Percentiles rank a stretch among this genome's conserved stretches.
These are phyloP conservation scores for Thecocarcelia acutangulata DNA, from an alignment of 2,888 invertebrate genomes.

Conservation along the genomic window DNA sequence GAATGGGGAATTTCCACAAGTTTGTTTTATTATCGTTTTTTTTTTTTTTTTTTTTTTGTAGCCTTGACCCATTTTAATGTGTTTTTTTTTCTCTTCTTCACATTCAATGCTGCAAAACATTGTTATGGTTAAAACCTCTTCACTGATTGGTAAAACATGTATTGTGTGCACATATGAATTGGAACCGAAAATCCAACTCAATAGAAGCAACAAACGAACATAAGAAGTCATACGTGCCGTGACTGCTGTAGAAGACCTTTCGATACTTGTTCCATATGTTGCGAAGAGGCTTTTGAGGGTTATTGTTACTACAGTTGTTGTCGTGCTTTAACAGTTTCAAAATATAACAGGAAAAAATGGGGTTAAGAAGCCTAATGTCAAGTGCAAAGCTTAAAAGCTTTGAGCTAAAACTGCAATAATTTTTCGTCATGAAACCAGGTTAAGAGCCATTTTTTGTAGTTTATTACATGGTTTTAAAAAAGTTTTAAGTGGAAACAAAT, in stretches of 20 bases:
- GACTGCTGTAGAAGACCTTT: conserved; percentile 52
- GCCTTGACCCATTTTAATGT: conserved; percentile 64
- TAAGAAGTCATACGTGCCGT: conserved; percentile 59
- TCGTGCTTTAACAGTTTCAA: conserved; percentile 20
- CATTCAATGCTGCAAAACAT: conserved; percentile 16
- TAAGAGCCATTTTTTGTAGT: not conserved
- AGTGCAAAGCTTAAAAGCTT: conserved; percentile 42
- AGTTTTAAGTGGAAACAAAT: too few species aligned
- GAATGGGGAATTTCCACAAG: conserved; percentile 55
- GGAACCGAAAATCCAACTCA: conserved; percentile 22
- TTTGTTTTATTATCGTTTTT: conserved; percentile 29
- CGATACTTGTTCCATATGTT: conserved; percentile 54
- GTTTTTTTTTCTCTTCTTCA: not conserved
- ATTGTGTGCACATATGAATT: conserved; percentile 24
- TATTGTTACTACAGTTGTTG: conserved; percentile 25
- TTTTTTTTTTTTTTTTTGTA: not conserved
- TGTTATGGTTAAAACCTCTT: conserved; percentile 38
- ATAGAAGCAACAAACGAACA: conserved; percentile 14
- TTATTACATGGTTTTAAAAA: too few species aligned
- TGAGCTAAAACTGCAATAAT: not conserved
- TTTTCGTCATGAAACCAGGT: not conserved
- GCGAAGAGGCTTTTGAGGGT: conserved; percentile 46
- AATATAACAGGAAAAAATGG: conserved; percentile 37
- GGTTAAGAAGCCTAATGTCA: conserved; percentile 65
- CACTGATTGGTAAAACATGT: conserved; percentile 46